Conservation (phyloP, 2,888 invertebrate species). For the Odontocerum albicorne region DNA sequence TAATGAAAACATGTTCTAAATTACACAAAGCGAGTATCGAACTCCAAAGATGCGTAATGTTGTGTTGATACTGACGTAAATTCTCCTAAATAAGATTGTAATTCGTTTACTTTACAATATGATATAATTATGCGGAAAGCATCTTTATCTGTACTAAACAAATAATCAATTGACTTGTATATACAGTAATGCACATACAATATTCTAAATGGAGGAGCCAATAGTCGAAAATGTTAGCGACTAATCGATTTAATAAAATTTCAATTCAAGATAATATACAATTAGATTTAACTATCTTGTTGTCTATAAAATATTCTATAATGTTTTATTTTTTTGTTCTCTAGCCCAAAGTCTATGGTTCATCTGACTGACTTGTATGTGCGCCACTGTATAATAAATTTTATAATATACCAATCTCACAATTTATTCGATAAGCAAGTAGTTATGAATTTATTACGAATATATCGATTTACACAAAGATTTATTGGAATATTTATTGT, state of each 20-base stretch:
- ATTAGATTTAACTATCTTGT: not conserved
- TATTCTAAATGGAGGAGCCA: too few relatives aligned
- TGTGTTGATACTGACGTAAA: conserved; percentile 28
- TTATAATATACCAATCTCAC: conserved; percentile 28
- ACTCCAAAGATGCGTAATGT: conserved; percentile 45
- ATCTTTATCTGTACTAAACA: not conserved
- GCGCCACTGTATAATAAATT: conserved; percentile 13
- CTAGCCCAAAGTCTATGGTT: not conserved
- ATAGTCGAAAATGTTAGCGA: too few relatives aligned
- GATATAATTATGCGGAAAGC: not conserved
- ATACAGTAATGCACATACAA: conserved; percentile 5
- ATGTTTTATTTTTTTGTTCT: not conserved
- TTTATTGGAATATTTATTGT: conserved; percentile 27
- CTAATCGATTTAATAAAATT: too few relatives aligned
- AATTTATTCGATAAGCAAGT: conserved; percentile 30
- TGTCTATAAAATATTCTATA: not conserved
- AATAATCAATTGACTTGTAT: not conserved
- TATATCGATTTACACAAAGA: conserved; percentile 33
- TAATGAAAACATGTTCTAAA: conserved; percentile 52
- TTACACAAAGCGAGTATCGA: conserved; percentile 47
- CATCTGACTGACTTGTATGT: conserved; percentile 8
- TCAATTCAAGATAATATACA: too few relatives aligned
- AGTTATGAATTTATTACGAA: conserved; percentile 34
- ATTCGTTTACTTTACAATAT: conserved; percentile 26
- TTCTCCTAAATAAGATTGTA: conserved; percentile 24